phyloP scores from a whole-genome alignment of 2,797 vertebrate species.

The Calcarius lapponicus region DNA sequence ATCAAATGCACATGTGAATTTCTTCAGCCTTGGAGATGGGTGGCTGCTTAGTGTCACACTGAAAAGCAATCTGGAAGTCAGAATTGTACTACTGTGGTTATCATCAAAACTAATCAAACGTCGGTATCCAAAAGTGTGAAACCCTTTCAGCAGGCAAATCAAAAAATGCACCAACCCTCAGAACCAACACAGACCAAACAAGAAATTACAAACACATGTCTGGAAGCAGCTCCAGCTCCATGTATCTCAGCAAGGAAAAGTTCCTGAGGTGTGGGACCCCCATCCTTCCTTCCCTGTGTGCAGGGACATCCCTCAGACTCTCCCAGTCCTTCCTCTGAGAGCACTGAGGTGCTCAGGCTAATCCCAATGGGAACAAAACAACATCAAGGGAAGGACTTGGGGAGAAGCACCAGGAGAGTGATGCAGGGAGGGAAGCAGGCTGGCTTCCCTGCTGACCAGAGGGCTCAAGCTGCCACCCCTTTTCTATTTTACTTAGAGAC shows the following conservation, averaged over 20 bases:
- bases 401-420: neutral
- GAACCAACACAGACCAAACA: conserved; percentile 28
- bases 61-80: conserved; percentile 56
- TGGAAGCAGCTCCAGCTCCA: neutral
- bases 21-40: conserved; percentile 51
- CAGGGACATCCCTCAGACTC: neutral
- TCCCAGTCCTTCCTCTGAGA: neutral
- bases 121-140: conserved; percentile 38
- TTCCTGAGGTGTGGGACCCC: neutral
- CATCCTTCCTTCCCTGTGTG: neutral
- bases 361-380: neutral
- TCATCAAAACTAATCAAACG: conserved; percentile 64
- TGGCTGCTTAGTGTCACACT: conserved; percentile 49
- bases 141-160: conserved; percentile 58
- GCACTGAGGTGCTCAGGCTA: neutral
- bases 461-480: fast-evolving
- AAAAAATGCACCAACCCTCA: conserved; percentile 24
- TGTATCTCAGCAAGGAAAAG: neutral
- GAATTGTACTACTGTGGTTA: conserved; percentile 58
- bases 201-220: conserved; percentile 66
- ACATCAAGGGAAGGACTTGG: neutral
- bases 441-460: neutral
- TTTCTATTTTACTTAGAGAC: neutral
- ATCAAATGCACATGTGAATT: conserved; percentile 55
- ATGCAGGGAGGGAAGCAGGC: neutral